phyloP scores from a whole-genome alignment of 2,888 invertebrate genomes.

The Oscheius onirici region DNA sequence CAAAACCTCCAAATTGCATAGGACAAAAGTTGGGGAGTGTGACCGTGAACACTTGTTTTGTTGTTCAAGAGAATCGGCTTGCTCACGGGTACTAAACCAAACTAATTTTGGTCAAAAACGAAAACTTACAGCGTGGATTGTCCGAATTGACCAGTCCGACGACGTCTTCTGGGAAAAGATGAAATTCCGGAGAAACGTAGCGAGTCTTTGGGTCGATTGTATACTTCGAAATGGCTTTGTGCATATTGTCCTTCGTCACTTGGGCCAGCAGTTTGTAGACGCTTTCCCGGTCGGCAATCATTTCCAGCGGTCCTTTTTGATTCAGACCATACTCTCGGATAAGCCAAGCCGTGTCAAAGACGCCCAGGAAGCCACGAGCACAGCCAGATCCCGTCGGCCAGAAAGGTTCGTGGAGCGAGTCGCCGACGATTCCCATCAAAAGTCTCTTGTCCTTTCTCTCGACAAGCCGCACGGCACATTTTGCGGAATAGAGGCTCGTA shows the following conservation, averaged over 20 bases:
- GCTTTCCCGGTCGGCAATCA: slow-evolving; percentile 92
- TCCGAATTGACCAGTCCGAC: slow-evolving; percentile 35
- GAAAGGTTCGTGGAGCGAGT: slow-evolving; percentile 91
- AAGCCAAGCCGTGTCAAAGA: slow-evolving; percentile 95
- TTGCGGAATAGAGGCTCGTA: slow-evolving; percentile 96
- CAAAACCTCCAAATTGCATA: slow-evolving; percentile 77
- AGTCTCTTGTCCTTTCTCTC: slow-evolving; percentile 83
- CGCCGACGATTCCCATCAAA: slow-evolving; percentile 90
- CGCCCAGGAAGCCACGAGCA: slow-evolving; percentile 93
- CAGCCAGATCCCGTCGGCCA: slow-evolving; percentile 99
- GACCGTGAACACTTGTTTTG: background rate
- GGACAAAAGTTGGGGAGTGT: background rate
- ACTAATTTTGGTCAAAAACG: background rate
- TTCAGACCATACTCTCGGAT: slow-evolving; percentile 84
- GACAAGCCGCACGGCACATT: slow-evolving; percentile 81
- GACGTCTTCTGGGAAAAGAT: slow-evolving; percentile 41
- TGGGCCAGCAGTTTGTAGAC: slow-evolving; percentile 89
- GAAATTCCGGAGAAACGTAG: slow-evolving; percentile 74
- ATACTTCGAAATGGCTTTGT: slow-evolving; percentile 57
- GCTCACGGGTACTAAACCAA: slow-evolving; percentile 24
- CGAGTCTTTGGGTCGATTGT: slow-evolving; percentile 76
- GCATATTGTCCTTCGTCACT: slow-evolving; percentile 93
- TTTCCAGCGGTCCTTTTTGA: slow-evolving; percentile 75
- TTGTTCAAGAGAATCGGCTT: slow-evolving; percentile 17
- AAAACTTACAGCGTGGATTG: slow-evolving; percentile 25